Evolutionary conservation across 2,888 invertebrate genomes (phyloP).

Genomic region (Machimus atricapillus): DNA sequence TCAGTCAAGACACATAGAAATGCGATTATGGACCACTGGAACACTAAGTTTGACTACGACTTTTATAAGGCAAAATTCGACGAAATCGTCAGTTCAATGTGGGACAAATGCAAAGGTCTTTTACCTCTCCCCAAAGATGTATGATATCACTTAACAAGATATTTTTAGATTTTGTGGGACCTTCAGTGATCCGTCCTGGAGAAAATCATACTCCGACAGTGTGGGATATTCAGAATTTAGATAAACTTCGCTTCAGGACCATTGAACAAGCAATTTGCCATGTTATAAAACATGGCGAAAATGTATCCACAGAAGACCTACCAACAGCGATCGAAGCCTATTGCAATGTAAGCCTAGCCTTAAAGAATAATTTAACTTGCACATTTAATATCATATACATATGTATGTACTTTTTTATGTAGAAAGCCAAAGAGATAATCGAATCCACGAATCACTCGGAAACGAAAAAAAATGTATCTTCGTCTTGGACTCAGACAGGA

Average conservation of each 20-base stretch:
- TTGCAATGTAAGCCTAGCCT: not conserved
- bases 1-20: not conserved
- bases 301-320: not conserved
- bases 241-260: not conserved
- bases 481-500: slow-evolving; percentile 4
- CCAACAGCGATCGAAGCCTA: not conserved
- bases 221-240: not conserved
- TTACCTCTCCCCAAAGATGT: not conserved
- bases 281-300: not conserved
- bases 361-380: not conserved
- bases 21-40: not conserved
- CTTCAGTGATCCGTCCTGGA: not conserved
- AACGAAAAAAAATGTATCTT: no score
- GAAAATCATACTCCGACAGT: not conserved
- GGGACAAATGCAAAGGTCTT: not conserved
- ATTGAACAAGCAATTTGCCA: slow-evolving; percentile 13
- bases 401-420: not conserved
- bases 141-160: not conserved
- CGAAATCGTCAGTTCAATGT: not conserved
- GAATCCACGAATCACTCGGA: no score
- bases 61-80: not conserved
- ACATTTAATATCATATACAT: no score
- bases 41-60: not conserved
- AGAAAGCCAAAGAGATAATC: no score
- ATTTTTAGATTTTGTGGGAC: not conserved